Percentiles rank a stretch among this genome's conserved stretches.
Evolutionary conservation across 2,888 invertebrate genomes (phyloP).

Genomic region (Macropis europaea): DNA sequence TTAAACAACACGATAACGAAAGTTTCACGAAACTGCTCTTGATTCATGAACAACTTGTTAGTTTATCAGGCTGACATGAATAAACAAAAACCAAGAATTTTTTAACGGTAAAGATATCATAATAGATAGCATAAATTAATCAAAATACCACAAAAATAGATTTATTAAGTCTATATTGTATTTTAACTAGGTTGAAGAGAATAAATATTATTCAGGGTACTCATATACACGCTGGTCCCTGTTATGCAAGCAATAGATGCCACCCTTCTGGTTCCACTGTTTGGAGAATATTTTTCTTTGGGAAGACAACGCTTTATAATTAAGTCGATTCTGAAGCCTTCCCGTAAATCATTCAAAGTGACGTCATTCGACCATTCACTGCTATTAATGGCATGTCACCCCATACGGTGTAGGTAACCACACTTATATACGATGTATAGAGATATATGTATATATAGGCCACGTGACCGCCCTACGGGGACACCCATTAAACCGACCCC

Average conservation of each 20-base stretch:
- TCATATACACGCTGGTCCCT: background rate
- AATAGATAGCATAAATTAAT: too few species aligned
- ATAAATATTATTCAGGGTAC: too few species aligned
- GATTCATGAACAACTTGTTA: too few species aligned
- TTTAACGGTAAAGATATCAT: too few species aligned
- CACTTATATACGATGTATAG: constrained; percentile 24
- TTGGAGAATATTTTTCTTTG: background rate
- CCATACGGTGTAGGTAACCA: constrained; percentile 35
- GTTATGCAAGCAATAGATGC: background rate
- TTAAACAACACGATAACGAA: too few species aligned
- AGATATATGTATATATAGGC: constrained; percentile 31
- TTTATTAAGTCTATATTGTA: too few species aligned
- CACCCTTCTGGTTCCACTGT: background rate
- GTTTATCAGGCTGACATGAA: too few species aligned
- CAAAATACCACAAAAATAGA: too few species aligned
- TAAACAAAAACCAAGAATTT: too few species aligned
- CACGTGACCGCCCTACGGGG: constrained; percentile 58
- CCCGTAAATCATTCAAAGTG: constrained; percentile 28
- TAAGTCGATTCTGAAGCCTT: constrained; percentile 19
- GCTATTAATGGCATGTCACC: constrained; percentile 48
- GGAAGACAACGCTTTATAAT: constrained; percentile 12
- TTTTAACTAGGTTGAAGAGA: too few species aligned
- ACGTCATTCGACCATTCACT: constrained; percentile 45
- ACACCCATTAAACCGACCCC: constrained; percentile 58
- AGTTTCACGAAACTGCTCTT: too few species aligned